Conservation (phyloP, 2,797 vertebrate genomes). For the Streptopelia turtur region DNA sequence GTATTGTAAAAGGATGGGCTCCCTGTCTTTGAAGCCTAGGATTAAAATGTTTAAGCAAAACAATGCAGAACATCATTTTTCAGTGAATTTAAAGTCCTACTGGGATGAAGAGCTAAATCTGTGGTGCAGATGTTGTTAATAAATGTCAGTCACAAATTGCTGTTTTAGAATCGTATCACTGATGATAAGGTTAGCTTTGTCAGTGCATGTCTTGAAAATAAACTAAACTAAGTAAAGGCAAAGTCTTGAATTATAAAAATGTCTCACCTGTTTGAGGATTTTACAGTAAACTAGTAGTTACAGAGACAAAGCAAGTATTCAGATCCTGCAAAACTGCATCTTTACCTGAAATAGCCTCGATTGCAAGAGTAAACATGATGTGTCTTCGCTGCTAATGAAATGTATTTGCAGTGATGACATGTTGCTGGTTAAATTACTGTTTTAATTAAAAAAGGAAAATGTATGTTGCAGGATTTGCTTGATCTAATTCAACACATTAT, state of each 20-base stretch:
- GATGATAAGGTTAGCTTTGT: not conserved
- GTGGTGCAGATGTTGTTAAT: not conserved
- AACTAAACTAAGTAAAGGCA: not conserved
- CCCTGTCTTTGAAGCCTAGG: not conserved
- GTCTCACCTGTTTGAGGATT: not conserved
- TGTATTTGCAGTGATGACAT: not conserved
- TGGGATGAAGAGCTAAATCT: not conserved
- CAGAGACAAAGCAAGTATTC: not conserved
- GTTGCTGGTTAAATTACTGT: not conserved
- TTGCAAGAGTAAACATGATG: not conserved
- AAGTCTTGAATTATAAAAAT: not conserved
- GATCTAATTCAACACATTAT: not conserved
- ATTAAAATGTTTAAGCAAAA: not conserved
- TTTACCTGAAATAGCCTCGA: not conserved
- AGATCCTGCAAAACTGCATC: not conserved
- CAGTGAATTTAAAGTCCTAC: not conserved
- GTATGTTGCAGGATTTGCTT: not conserved
- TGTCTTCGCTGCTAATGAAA: constrained; percentile 24
- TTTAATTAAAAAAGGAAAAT: not conserved
- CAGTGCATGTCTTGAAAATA: not conserved
- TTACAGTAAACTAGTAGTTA: not conserved
- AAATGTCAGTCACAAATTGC: not conserved
- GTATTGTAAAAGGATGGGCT: not conserved
- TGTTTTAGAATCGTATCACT: not conserved
- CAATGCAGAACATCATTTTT: not conserved